phyloP scores from a whole-genome alignment of 2,797 vertebrate genomes.

The Ptychadena robeensis region DNA sequence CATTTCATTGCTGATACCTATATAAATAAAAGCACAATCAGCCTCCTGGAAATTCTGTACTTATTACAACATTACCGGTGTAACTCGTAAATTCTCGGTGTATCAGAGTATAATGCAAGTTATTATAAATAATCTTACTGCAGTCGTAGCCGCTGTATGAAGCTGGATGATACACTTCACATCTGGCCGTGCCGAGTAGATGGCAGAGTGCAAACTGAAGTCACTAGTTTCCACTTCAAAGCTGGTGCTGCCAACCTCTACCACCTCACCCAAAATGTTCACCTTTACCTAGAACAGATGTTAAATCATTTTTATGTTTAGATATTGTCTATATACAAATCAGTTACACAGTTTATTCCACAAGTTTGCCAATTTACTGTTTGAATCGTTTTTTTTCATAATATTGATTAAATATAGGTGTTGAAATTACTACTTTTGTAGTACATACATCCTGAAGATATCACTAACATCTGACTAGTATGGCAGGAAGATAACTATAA shows the following conservation, averaged over 20 bases:
- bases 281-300: constrained; percentile 86
- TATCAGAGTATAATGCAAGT: neutral
- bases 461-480: too few species aligned
- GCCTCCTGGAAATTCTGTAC: neutral
- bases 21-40: neutral
- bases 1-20: constrained; percentile 96
- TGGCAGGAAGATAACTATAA: too few species aligned
- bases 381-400: too few species aligned
- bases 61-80: neutral
- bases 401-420: too few species aligned
- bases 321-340: too few species aligned
- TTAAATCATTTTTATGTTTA: neutral
- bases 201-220: constrained; percentile 91
- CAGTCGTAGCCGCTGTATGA: constrained; percentile 87
- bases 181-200: constrained; percentile 90
- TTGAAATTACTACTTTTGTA: too few species aligned
- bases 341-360: too few species aligned
- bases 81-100: neutral
- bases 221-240: constrained; percentile 81
- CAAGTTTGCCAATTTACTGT: too few species aligned
- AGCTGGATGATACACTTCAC: constrained; percentile 89
- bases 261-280: constrained; percentile 91
- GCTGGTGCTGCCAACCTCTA: constrained; percentile 89
- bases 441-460: too few species aligned
- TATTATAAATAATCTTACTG: constrained; percentile 74